A percentile compares a stretch with the other conserved stretches of the same genome.
Conservation (phyloP, 2,113 vertebrate species). For the Pseudopodoces humilis region DNA sequence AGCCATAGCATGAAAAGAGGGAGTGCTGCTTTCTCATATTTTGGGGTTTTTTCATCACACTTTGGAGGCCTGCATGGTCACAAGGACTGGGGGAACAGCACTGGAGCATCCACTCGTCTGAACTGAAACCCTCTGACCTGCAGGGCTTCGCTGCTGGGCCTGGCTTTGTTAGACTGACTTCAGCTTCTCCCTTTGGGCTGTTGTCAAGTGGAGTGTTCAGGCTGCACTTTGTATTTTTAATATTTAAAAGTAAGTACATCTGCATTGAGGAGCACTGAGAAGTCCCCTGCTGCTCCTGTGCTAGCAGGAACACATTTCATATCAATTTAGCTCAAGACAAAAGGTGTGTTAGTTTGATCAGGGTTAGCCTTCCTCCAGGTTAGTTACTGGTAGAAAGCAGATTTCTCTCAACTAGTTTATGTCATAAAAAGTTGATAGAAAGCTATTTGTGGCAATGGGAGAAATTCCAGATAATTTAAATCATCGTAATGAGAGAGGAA, state of each 20-base stretch:
- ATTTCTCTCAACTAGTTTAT: neutral
- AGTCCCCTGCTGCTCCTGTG: neutral
- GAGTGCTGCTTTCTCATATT: neutral
- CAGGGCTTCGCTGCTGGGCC: neutral
- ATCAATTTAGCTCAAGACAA: neutral
- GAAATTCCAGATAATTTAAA: neutral
- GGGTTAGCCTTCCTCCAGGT: neutral
- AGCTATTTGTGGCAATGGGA: neutral
- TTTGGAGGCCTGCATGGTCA: neutral
- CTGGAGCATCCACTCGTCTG: neutral
- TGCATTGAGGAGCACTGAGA: neutral
- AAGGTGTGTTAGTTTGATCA: neutral
- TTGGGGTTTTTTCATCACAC: neutral
- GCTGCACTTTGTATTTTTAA: slow-evolving; percentile 2
- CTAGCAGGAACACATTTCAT: neutral
- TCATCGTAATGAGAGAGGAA: neutral
- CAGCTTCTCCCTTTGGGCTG: neutral
- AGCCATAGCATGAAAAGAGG: neutral
- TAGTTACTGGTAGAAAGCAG: neutral
- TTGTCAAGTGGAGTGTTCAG: neutral
- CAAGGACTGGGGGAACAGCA: neutral
- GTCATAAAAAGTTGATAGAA: neutral
- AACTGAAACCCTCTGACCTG: neutral
- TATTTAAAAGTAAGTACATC: slow-evolving; percentile 1
- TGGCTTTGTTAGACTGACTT: neutral